phyloP scores from a whole-genome alignment of 2,113 vertebrate species.

The Oryzias celebensis region DNA sequence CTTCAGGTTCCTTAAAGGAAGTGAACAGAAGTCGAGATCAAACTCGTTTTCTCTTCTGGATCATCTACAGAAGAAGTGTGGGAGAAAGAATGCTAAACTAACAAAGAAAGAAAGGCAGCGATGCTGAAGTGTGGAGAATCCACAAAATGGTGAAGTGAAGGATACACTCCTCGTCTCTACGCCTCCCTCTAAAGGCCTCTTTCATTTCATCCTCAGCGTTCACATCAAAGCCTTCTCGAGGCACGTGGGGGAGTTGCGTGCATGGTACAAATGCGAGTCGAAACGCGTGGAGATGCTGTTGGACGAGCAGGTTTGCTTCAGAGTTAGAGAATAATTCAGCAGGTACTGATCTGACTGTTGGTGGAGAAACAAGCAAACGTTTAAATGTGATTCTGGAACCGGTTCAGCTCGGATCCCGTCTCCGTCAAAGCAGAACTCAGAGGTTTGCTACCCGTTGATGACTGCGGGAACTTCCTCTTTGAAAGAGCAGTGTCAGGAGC shows the following conservation, averaged over 20 bases:
- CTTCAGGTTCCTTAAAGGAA: too few species aligned
- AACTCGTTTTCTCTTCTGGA: too few species aligned
- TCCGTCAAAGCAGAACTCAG: too few species aligned
- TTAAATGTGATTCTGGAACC: background rate
- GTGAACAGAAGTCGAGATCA: too few species aligned
- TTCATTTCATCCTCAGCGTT: constrained; percentile 39
- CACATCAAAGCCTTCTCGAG: constrained; percentile 41
- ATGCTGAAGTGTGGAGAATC: constrained; percentile 26
- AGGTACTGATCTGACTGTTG: too few species aligned
- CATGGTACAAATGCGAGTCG: constrained; percentile 15
- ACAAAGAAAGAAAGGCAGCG: background rate
- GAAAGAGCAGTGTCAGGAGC: background rate
- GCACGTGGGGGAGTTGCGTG: constrained; percentile 26
- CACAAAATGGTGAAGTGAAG: constrained; percentile 37
- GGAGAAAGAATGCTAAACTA: too few species aligned
- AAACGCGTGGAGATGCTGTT: constrained; percentile 9
- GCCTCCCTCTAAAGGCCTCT: constrained; percentile 26
- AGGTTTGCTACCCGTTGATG: too few species aligned
- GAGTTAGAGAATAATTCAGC: background rate
- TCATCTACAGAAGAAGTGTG: too few species aligned
- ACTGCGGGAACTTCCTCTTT: background rate
- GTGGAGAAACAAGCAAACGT: constrained; percentile 1
- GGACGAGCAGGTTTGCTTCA: background rate
- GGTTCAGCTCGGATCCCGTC: too few species aligned
- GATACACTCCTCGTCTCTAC: constrained; percentile 18